phyloP scores from a whole-genome alignment of 2,888 invertebrate genomes.

The Linnaemya tessellans region DNA sequence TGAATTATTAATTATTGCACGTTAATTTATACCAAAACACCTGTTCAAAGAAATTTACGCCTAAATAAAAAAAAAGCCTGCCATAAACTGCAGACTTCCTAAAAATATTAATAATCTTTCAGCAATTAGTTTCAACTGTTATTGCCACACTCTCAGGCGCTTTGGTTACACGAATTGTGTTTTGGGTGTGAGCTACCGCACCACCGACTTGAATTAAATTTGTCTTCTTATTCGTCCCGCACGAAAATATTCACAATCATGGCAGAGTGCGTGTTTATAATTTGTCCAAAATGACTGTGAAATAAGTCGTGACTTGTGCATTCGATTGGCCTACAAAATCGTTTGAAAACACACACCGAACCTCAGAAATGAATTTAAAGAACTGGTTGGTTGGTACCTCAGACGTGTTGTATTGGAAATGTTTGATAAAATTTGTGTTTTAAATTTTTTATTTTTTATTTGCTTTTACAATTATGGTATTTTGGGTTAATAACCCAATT shows the following conservation, averaged over 20 bases:
- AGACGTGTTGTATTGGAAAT: constrained; percentile 33
- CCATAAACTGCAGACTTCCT: constrained; percentile 39
- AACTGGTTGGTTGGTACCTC: constrained; percentile 45
- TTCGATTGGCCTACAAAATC: constrained; percentile 59
- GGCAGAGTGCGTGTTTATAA: constrained; percentile 67
- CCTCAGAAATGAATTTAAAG: constrained; percentile 16
- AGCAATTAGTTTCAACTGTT: not conserved
- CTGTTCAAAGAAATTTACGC: constrained; percentile 16
- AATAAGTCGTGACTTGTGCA: constrained; percentile 71
- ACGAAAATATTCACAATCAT: constrained; percentile 31
- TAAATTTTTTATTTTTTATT: constrained; percentile 10
- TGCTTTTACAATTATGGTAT: constrained; percentile 58
- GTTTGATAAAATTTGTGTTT: constrained; percentile 24
- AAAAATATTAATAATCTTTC: constrained; percentile 46
- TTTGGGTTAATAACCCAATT: constrained; percentile 71
- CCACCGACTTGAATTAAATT: not conserved
- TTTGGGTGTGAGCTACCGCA: constrained; percentile 52
- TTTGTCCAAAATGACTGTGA: constrained; percentile 68
- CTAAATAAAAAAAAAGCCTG: not conserved
- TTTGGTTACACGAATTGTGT: constrained; percentile 56
- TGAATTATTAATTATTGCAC: constrained; percentile 75
- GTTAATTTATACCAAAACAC: constrained; percentile 78
- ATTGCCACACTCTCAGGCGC: constrained; percentile 45
- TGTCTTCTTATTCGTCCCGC: not conserved
- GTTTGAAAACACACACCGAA: constrained; percentile 33